These are phyloP conservation scores for Sorex araneus DNA, from an alignment of 2,113 vertebrate genomes.

Conservation along the genomic window DNA sequence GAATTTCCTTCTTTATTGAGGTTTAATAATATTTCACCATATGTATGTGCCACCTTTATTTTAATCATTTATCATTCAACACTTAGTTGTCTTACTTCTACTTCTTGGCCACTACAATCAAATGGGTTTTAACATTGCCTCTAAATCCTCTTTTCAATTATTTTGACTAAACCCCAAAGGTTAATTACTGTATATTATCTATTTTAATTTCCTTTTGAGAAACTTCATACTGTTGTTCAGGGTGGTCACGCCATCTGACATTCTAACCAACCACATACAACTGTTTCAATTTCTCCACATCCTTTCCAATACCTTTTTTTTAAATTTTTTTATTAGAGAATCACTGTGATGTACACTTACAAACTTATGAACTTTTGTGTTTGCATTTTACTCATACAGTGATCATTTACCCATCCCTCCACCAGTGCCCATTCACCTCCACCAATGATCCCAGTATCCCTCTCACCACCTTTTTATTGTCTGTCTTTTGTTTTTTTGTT, in stretches of 20 bases:
- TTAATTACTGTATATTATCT: neutral
- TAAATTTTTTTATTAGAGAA: too few relatives aligned
- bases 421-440: too few relatives aligned
- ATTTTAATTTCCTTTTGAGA: neutral
- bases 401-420: too few relatives aligned
- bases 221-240: neutral
- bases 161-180: neutral
- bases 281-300: neutral
- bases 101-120: neutral
- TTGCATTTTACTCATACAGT: too few relatives aligned
- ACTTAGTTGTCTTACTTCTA: neutral
- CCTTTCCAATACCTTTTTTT: neutral
- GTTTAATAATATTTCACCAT: neutral
- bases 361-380: too few relatives aligned
- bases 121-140: neutral
- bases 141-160: neutral
- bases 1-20: neutral
- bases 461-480: too few relatives aligned
- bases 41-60: neutral
- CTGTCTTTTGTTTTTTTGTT: too few relatives aligned
- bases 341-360: too few relatives aligned
- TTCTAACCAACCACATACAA: neutral
- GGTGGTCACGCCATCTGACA: neutral
- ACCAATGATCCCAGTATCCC: too few relatives aligned
- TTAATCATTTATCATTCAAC: neutral